These are phyloP conservation scores for Gallinago undulata DNA, from an alignment of 2,113 vertebrate species.

Conservation along the genomic window DNA sequence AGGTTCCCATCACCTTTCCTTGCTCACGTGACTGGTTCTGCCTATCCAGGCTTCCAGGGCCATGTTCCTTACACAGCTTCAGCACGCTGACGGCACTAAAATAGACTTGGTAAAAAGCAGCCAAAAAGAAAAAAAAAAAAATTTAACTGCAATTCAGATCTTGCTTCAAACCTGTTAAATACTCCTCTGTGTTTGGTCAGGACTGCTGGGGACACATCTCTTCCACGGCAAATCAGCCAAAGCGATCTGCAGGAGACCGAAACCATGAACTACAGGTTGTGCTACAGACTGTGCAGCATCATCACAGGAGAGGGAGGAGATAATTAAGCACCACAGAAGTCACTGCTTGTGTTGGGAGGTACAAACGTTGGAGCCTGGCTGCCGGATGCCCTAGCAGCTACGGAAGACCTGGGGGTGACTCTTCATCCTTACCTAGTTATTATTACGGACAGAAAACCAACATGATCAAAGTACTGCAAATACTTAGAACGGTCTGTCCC, in stretches of 20 bases:
- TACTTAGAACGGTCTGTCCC: background rate
- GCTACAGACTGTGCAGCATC: rapidly evolving
- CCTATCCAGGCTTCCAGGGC: background rate
- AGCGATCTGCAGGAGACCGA: background rate
- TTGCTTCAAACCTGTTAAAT: background rate
- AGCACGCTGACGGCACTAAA: background rate
- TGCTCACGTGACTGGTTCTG: background rate
- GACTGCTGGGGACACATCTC: background rate
- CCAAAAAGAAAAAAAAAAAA: background rate
- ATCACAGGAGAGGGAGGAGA: background rate
- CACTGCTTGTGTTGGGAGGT: background rate
- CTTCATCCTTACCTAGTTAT: background rate
- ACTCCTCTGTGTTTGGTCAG: background rate
- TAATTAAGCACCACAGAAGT: background rate
- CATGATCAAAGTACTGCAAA: background rate
- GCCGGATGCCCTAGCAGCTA: background rate
- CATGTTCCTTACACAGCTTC: background rate
- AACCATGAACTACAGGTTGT: background rate
- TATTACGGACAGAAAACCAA: background rate
- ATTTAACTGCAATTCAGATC: background rate
- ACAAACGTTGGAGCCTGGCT: background rate
- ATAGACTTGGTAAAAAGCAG: background rate
- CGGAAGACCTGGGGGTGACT: background rate
- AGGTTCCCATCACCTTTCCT: background rate
- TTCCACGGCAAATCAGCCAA: background rate